Conservation (phyloP, 2,797 vertebrate genomes). For the Spondyliosoma cantharus region DNA sequence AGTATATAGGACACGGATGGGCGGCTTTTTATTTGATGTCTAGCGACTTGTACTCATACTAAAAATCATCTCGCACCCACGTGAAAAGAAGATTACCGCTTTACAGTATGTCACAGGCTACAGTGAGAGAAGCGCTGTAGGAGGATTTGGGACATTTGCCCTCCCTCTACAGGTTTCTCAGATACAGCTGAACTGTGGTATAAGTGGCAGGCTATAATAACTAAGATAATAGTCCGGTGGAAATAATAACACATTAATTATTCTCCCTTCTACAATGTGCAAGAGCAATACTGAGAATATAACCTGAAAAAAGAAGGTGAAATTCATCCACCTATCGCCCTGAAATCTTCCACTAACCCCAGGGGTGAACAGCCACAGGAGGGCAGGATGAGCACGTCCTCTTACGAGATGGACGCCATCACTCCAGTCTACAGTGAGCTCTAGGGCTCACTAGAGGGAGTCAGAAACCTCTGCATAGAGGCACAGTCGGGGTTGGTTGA, state of each 20-base stretch:
- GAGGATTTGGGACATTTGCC: constrained; percentile 36
- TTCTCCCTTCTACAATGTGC: constrained; percentile 5
- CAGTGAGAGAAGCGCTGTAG: constrained; percentile 38
- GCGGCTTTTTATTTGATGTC: constrained; percentile 76
- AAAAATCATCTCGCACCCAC: constrained; percentile 64
- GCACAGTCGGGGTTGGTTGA: constrained; percentile 72
- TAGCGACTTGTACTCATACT: constrained; percentile 73
- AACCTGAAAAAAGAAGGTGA: constrained; percentile 1
- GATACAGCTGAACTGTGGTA: constrained; percentile 42
- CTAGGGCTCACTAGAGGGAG: constrained; percentile 85
- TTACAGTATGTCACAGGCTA: constrained; percentile 58
- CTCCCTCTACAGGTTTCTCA: constrained; percentile 57
- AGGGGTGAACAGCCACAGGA: constrained; percentile 49
- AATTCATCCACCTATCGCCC: constrained; percentile 31
- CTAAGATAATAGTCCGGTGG: constrained; percentile 13
- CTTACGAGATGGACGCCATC: constrained; percentile 71
- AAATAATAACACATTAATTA: constrained; percentile 28
- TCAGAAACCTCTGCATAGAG: constrained; percentile 82
- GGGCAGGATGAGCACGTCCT: constrained; percentile 59
- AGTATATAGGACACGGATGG: constrained; percentile 79
- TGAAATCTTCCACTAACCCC: constrained; percentile 45
- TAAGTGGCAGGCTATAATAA: constrained; percentile 30
- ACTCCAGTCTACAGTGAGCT: constrained; percentile 80
- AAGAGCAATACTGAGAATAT: constrained; percentile 21
- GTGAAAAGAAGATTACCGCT: constrained; percentile 72